Conservation (phyloP, 2,113 vertebrate genomes). For the Scartelaos histophorus region DNA sequence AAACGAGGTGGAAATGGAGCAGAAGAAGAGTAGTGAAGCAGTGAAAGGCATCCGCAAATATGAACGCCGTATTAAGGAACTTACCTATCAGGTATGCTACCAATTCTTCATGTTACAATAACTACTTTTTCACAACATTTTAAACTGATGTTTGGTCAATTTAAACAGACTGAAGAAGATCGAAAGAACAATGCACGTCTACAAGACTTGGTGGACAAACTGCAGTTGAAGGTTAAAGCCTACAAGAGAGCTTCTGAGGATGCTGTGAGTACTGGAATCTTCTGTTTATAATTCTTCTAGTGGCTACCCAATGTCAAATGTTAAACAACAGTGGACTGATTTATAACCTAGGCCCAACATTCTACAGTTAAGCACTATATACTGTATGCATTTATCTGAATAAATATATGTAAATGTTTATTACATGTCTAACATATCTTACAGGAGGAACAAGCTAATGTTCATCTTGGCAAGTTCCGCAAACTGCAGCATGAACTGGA, state of each 20-base stretch:
- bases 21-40: conserved; percentile 72
- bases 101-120: not conserved
- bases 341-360: too few species aligned
- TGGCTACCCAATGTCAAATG: too few species aligned
- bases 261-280: conserved; percentile 68
- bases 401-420: not conserved
- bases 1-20: conserved; percentile 76
- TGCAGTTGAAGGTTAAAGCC: conserved; percentile 88
- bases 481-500: conserved; percentile 81
- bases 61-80: conserved; percentile 78
- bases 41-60: conserved; percentile 80
- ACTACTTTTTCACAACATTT: not conserved
- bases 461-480: conserved; percentile 76
- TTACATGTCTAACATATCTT: not conserved
- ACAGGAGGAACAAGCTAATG: conserved; percentile 79
- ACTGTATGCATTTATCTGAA: too few species aligned
- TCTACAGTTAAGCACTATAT: too few species aligned
- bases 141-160: not conserved
- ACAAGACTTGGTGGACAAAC: conserved; percentile 87
- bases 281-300: not conserved
- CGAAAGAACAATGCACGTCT: conserved; percentile 83
- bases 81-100: conserved; percentile 74
- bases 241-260: conserved; percentile 87
- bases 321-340: too few species aligned
- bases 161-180: conserved; percentile 84